phyloP scores from a whole-genome alignment of 2,888 invertebrate genomes.

The Athrips mouffetella region DNA sequence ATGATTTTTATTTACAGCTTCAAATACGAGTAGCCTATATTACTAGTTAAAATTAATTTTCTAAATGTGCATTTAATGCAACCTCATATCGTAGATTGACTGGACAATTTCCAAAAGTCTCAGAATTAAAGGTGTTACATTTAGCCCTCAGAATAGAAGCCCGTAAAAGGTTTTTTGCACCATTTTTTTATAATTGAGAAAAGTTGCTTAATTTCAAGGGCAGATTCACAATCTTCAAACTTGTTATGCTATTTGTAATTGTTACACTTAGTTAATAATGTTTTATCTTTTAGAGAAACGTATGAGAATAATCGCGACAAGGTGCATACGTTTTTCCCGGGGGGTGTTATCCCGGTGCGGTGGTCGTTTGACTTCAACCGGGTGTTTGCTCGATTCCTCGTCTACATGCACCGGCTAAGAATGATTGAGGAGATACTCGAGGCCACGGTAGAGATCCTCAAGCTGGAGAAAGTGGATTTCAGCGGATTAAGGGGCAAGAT shows the following conservation, averaged over 20 bases:
- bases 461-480: slow-evolving; percentile 91
- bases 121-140: too few species aligned
- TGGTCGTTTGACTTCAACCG: slow-evolving; percentile 88
- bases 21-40: too few species aligned
- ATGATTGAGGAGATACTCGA: slow-evolving; percentile 84
- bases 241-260: background rate
- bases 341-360: slow-evolving; percentile 77
- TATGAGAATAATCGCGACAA: slow-evolving; percentile 76
- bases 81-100: too few species aligned
- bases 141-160: too few species aligned
- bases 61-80: too few species aligned
- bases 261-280: background rate
- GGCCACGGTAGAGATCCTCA: slow-evolving; percentile 88
- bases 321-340: slow-evolving; percentile 74
- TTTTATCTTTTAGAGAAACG: slow-evolving; percentile 50
- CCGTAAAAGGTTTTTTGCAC: too few species aligned
- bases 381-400: slow-evolving; percentile 82
- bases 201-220: too few species aligned
- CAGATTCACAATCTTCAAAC: too few species aligned
- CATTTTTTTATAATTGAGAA: too few species aligned
- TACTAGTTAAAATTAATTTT: too few species aligned
- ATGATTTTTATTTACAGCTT: too few species aligned
- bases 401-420: slow-evolving; percentile 80
- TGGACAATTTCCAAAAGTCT: too few species aligned
- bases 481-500: slow-evolving; percentile 83